Evolutionary conservation across 1,140 invertebrate genomes (phyloP).

Genomic region (Eumeta japonica): DNA sequence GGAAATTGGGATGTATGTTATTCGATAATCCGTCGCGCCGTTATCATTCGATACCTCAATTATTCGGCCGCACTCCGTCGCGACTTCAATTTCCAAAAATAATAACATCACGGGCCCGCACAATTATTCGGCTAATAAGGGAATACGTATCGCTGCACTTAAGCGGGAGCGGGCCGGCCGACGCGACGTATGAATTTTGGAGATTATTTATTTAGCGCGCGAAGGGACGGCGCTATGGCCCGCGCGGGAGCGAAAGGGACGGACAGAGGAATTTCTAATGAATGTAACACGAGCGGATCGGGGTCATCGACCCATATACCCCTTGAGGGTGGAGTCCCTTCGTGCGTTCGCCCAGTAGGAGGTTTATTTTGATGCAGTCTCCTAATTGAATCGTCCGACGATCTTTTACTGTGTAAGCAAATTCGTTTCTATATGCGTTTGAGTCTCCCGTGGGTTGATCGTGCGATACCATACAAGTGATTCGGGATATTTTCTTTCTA

Average conservation of each 20-base stretch:
- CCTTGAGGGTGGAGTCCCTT: constrained; percentile 42
- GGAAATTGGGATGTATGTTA: no score
- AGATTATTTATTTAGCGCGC: constrained; percentile 28
- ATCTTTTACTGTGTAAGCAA: constrained; percentile 28
- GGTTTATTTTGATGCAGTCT: constrained; percentile 51
- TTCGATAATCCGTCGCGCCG: no score
- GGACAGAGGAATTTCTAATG: constrained; percentile 48
- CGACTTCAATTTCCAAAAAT: no score
- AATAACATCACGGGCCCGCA: no score
- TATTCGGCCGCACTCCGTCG: no score
- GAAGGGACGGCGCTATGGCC: constrained; percentile 16
- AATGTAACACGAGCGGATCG: constrained; percentile 46
- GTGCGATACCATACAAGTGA: no score
- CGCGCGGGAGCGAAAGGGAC: constrained; percentile 31
- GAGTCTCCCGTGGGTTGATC: no score
- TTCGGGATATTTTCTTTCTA: no score
- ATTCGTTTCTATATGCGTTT: no score
- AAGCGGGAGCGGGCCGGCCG: no score
- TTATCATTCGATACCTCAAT: no score
- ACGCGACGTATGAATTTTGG: constrained; percentile 27
- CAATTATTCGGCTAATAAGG: constrained; percentile 20
- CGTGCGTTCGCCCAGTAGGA: constrained; percentile 25
- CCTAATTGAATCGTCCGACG: constrained; percentile 50
- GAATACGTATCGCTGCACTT: constrained; percentile 22
- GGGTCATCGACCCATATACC: constrained; percentile 46